Evolutionary conservation across 2,797 vertebrate genomes (phyloP).

Genomic region (Microctenopoma lineatum): DNA sequence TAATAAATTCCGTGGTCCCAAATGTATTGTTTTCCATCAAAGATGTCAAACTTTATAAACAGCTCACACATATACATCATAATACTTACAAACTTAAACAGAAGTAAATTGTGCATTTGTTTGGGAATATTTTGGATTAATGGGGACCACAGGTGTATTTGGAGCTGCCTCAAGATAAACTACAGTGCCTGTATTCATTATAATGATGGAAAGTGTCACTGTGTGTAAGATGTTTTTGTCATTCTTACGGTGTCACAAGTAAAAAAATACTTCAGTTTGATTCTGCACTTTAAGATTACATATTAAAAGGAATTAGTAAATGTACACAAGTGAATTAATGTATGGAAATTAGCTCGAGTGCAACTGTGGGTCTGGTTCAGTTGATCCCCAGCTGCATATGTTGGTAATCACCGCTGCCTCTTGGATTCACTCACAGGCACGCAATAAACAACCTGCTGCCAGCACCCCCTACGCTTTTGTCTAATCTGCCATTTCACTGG

Average conservation of each 20-base stretch:
- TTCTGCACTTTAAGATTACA: conserved; percentile 64
- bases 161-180: neutral
- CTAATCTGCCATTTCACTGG: conserved; percentile 79
- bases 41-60: neutral
- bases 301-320: conserved; percentile 69
- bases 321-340: conserved; percentile 79
- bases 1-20: neutral
- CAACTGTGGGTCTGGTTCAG: conserved; percentile 69
- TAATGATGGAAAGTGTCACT: neutral
- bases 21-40: too few relatives aligned
- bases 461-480: conserved; percentile 76
- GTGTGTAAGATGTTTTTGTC: conserved; percentile 34
- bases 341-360: conserved; percentile 77
- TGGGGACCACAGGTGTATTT: neutral
- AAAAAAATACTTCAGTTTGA: conserved; percentile 63
- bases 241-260: conserved; percentile 47
- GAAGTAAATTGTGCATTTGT: neutral
- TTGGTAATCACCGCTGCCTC: conserved; percentile 79
- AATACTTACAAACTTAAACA: neutral
- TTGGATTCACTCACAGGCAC: conserved; percentile 82
- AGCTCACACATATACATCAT: neutral
- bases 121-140: conserved; percentile 8
- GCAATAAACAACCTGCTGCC: conserved; percentile 79
- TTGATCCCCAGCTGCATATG: conserved; percentile 81
- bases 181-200: neutral